Percentiles rank a stretch among this genome's conserved stretches.
Evolutionary conservation across 92 coral and sea anemone species (phyloP).

Genomic region (Pocillopora grandis): DNA sequence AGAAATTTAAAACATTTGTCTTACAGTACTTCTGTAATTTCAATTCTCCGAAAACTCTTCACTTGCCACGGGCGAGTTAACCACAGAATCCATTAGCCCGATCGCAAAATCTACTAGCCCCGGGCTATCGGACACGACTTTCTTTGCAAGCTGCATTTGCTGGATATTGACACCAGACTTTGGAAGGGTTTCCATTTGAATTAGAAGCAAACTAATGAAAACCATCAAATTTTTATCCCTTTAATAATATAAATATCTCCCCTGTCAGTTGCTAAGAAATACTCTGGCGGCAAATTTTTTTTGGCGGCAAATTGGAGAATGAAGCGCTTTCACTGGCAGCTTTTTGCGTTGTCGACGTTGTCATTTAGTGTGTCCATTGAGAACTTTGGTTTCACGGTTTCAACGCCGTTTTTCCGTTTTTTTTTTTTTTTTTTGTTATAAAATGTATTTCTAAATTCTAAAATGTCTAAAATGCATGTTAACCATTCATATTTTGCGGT

Average conservation of each 20-base stretch:
- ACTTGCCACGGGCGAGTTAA: too few species aligned
- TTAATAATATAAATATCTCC: neutral
- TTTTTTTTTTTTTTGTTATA: too few species aligned
- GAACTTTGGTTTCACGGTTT: neutral
- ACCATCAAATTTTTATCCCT: slow-evolving; percentile 5
- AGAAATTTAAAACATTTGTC: too few species aligned
- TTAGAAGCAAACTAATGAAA: neutral
- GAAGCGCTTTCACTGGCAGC: slow-evolving; percentile 12
- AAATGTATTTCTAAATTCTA: too few species aligned
- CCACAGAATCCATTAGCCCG: too few species aligned
- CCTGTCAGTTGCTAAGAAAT: neutral
- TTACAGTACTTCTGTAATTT: too few species aligned
- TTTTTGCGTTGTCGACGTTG: slow-evolving; percentile 14
- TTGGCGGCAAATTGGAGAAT: slow-evolving; percentile 11
- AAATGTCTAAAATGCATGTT: too few species aligned
- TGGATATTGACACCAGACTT: neutral
- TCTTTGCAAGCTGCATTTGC: slow-evolving; percentile 24
- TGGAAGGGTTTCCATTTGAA: slow-evolving; percentile 64
- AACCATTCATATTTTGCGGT: too few species aligned
- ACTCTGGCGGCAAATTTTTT: slow-evolving; percentile 1
- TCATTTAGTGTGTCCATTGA: slow-evolving; percentile 14
- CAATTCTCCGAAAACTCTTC: too few species aligned
- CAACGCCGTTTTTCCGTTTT: too few species aligned
- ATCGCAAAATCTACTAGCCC: too few species aligned
- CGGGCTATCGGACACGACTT: too few species aligned